phyloP scores from a whole-genome alignment of 2,113 vertebrate genomes.

The Eulacestoma nigropectus region DNA sequence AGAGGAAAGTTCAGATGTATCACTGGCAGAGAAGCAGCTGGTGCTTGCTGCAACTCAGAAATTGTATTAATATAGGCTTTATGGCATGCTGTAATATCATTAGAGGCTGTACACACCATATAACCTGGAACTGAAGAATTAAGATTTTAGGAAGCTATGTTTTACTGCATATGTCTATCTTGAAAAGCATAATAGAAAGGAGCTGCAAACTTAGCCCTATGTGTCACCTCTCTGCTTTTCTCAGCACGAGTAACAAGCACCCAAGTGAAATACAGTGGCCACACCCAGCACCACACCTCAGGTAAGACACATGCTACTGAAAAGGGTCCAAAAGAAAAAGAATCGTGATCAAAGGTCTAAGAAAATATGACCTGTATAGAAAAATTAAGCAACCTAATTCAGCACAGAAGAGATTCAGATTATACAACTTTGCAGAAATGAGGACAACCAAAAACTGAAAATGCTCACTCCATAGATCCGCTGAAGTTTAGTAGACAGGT shows the following conservation, averaged over 20 bases:
- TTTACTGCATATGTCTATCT: background rate
- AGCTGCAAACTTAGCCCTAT: background rate
- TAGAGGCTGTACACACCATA: background rate
- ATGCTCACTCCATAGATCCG: background rate
- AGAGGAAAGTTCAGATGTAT: background rate
- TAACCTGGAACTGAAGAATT: background rate
- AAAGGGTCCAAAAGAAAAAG: background rate
- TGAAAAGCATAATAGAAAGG: background rate
- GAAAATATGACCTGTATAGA: background rate
- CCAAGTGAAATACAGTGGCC: background rate
- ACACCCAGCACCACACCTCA: fast-evolving
- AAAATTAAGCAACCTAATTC: background rate
- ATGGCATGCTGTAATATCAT: background rate
- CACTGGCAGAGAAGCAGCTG: background rate
- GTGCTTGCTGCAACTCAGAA: background rate
- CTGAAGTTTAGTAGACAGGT: background rate
- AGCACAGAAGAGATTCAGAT: background rate
- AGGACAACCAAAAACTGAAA: background rate
- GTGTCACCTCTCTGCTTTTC: background rate
- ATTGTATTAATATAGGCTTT: background rate
- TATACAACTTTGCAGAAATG: background rate
- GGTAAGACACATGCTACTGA: background rate
- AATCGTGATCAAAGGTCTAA: background rate
- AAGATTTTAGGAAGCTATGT: background rate
- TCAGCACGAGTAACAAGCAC: background rate